Evolutionary conservation across 1,140 invertebrate species (phyloP), one percentile per base, ranked within the genome.

Genomic region (Pseudomyrmex pallidus): DNA sequence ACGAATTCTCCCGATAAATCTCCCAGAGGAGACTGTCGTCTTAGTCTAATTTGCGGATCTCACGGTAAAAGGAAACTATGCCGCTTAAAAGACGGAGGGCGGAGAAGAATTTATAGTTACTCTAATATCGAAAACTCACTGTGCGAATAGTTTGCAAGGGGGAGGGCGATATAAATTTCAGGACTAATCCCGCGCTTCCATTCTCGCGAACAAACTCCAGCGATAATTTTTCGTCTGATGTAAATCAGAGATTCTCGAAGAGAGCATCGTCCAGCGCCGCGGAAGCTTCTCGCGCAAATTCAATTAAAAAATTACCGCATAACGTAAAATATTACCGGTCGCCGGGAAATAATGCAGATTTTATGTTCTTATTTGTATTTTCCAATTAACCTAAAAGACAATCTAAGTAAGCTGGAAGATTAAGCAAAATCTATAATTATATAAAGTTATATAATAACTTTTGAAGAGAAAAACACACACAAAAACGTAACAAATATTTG

Each of bases 21-120:
- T 66, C 25, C 17, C 62, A 62, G 5, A 35, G 4, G 5, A 67
- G 48, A 54, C 59, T 61, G 73, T 84, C 82, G 76, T 57, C 57
- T 74, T 12, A 72, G 68, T 90, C 88, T 89, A 89, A 89, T 89
- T 90, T 85, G 88, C 74, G 74, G 84, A 85, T 89, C 83, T 77
- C 66, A 59, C 48, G 57, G 66, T 80, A 86, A 82, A 87, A 80
- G 77, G 87, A 80, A 89, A 86, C 86, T 85, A 84, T 84, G 80
- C 87, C 74, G 86, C 70, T 78, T 59, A 73, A 83, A 56, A 77
- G 84, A 77, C 22, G 44, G 78, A 13, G 20, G 44, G 74, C 13
- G 25, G 85, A 72, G 85, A 87, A 83, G 85, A 90, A 90, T 90
- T 90, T 90, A 90, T 90, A 85, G 88, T 87, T 83, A 76, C 68